These are phyloP conservation scores for Rynchops niger DNA, from an alignment of 2,113 vertebrate species.

Conservation along the genomic window DNA sequence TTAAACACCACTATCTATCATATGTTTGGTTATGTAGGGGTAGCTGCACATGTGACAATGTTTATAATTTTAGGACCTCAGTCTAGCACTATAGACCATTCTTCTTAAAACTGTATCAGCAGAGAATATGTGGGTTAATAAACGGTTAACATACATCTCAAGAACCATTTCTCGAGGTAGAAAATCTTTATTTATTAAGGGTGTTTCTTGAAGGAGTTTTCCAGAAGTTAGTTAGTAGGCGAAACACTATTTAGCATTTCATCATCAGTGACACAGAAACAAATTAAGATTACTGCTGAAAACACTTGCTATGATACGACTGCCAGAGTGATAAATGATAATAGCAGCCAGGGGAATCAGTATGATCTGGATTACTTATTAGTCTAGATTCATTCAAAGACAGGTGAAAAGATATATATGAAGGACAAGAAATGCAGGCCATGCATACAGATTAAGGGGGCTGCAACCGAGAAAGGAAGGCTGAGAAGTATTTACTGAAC, in stretches of 20 bases:
- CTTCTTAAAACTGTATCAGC: neutral
- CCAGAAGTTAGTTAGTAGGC: neutral
- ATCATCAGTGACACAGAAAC: conserved; percentile 21
- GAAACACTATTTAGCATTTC: neutral
- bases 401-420: conserved; percentile 7
- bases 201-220: neutral
- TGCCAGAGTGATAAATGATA: conserved; percentile 25
- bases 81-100: neutral
- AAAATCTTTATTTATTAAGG: neutral
- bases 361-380: conserved; percentile 23
- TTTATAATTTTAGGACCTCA: neutral
- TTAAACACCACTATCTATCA: neutral
- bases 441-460: neutral
- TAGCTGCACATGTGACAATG: neutral
- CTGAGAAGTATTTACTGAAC: neutral
- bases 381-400: neutral
- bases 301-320: neutral
- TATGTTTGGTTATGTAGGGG: neutral
- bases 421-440: neutral
- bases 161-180: neutral
- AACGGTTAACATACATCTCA: neutral
- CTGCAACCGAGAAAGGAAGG: neutral
- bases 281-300: conserved; percentile 38
- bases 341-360: neutral
- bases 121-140: neutral